Base-by-base conservation (phyloP, 2,888 invertebrate species). In the Melieria picta region DNA sequence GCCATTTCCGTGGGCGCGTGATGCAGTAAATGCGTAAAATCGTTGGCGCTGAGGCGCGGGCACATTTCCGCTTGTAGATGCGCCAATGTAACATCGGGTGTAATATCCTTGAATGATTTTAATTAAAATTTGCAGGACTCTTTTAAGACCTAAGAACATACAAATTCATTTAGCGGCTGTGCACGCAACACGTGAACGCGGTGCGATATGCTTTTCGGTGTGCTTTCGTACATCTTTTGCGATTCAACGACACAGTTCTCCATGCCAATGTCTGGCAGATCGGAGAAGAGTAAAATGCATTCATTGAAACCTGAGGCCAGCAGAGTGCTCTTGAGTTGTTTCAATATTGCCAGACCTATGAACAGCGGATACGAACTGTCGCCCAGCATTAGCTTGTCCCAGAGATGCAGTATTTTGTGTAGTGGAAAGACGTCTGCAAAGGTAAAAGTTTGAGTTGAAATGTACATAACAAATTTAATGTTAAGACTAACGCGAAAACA, bases 281-380 rank as follows among this genome's bases (percentile, higher is more conserved):
- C 99, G n/a, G 98, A 98, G 88, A 99, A 99, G 42, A 99, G 89
- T 55, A 99, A 88, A 79, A 99, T 99, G 84, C 99, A 99, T 84
- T 99, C 99, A 85, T 99, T 99, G 87, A 99, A 99, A 9, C 97
- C 97, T 0, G 96, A 97, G 6, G 91, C 90, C 4, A 99, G 89
- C 7, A 98, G 87, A 0, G 94, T 92, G 77, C 92, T 93, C 68
- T 96, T 89, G 45, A 99, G 88, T 85, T 99, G 98, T 69, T 93
- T 91, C 57, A 99, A 88, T 78, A 99, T 94, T 0, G 97, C 95
- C 7, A 98, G 91, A 1, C 99, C 99, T 83, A 99, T 95, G 84
- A 95, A 97, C 2, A 99, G 88, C 0, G 99, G 98, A 84, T 97
- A 94, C 0, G 97, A 93, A 0, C 96, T 93, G 81, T 97, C 96